phyloP scores from a whole-genome alignment of 1,140 invertebrate genomes.

The Drosophila nasuta region DNA sequence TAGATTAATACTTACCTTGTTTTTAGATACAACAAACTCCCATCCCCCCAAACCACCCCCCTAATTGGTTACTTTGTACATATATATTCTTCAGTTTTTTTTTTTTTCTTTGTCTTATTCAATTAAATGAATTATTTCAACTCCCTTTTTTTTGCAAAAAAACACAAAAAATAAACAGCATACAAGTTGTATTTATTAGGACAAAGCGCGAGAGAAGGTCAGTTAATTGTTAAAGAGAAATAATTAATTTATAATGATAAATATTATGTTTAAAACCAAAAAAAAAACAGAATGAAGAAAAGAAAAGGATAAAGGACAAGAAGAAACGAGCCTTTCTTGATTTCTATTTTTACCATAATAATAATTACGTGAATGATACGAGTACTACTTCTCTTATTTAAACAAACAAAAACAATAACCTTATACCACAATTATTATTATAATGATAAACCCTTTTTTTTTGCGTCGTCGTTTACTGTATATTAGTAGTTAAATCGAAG shows the following conservation, averaged over 20 bases:
- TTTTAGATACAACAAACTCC: constrained; percentile 22
- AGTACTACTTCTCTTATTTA: constrained; percentile 57
- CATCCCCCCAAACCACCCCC: neutral
- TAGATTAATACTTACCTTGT: constrained; percentile 26
- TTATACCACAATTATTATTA: constrained; percentile 36
- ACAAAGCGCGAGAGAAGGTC: constrained; percentile 34
- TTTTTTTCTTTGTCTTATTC: constrained; percentile 18
- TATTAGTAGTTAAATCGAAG: constrained; percentile 61
- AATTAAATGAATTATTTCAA: constrained; percentile 18
- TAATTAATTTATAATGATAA: constrained; percentile 61
- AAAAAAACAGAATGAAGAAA: constrained; percentile 1
- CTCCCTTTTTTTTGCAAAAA: constrained; percentile 47
- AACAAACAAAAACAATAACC: constrained; percentile 29
- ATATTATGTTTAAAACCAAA: constrained; percentile 19
- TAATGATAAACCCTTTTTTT: constrained; percentile 42
- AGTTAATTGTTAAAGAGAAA: constrained; percentile 69
- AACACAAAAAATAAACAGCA: constrained; percentile 23
- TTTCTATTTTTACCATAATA: constrained; percentile 3
- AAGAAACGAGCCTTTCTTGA: constrained; percentile 28
- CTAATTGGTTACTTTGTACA: constrained; percentile 60
- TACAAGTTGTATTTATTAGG: constrained; percentile 11
- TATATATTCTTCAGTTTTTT: constrained; percentile 41
- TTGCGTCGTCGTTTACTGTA: constrained; percentile 54
- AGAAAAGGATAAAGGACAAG: neutral
- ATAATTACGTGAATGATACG: constrained; percentile 13